Evolutionary conservation across 2,888 invertebrate genomes (phyloP).

Genomic region (Epinotia nisella): DNA sequence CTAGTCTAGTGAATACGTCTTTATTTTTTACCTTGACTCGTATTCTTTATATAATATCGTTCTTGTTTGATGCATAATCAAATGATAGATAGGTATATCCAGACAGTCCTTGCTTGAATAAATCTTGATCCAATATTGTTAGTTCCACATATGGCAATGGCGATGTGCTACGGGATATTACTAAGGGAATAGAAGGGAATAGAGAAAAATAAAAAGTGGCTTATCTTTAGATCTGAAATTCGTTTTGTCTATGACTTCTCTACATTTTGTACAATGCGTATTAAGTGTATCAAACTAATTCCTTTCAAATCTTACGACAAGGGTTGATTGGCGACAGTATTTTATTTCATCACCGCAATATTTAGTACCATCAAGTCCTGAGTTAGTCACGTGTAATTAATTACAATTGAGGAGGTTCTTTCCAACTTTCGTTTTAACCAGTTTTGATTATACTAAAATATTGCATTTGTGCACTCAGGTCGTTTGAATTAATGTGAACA

Average conservation of each 20-base stretch:
- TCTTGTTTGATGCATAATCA: slow-evolving; percentile 9
- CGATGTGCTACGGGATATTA: slow-evolving; percentile 1
- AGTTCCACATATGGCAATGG: slow-evolving; percentile 1
- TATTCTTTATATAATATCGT: slow-evolving; percentile 1
- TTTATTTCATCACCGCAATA: too few relatives aligned
- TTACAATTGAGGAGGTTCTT: too few relatives aligned
- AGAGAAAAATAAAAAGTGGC: background rate
- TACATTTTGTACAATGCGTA: too few relatives aligned
- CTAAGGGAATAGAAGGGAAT: slow-evolving; percentile 9
- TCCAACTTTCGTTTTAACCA: too few relatives aligned
- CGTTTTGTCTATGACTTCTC: background rate
- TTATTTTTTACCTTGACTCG: background rate
- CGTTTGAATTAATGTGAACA: too few relatives aligned
- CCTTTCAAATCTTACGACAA: too few relatives aligned
- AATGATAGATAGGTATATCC: background rate
- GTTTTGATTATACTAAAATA: too few relatives aligned
- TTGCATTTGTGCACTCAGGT: too few relatives aligned
- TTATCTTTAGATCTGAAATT: background rate
- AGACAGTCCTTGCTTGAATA: slow-evolving; percentile 20
- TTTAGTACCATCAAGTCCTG: too few relatives aligned
- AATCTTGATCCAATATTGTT: slow-evolving; percentile 32
- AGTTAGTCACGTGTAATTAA: too few relatives aligned
- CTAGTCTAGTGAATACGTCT: background rate
- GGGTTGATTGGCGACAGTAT: too few relatives aligned
- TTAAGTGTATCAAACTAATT: too few relatives aligned